Evolutionary conservation across 2,797 vertebrate species (phyloP).

Genomic region (Erpetoichthys calabaricus): DNA sequence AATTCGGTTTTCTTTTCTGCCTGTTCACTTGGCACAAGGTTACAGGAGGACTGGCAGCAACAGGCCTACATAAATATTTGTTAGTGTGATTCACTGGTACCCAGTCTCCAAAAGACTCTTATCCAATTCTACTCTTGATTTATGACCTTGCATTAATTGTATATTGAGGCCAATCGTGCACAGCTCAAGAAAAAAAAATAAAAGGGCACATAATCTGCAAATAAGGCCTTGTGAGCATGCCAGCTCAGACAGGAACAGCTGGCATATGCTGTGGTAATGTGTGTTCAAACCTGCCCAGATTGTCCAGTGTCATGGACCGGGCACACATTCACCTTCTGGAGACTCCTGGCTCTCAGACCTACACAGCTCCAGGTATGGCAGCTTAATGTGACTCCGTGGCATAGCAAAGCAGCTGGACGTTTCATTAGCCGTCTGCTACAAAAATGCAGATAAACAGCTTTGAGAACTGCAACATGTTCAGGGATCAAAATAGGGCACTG

Average conservation of each 20-base stretch:
- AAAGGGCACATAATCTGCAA: slow-evolving; percentile 14
- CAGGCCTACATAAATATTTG: slow-evolving; percentile 46
- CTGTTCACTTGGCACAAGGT: slow-evolving; percentile 13
- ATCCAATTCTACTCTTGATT: slow-evolving; percentile 35
- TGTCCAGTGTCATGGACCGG: too few species aligned
- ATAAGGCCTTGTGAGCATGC: slow-evolving; percentile 29
- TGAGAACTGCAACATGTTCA: too few species aligned
- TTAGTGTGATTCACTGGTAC: slow-evolving; percentile 26
- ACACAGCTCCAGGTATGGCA: too few species aligned
- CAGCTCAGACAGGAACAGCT: slow-evolving; percentile 20
- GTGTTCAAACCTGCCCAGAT: background rate
- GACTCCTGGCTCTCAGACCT: too few species aligned
- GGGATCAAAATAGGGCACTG: too few species aligned
- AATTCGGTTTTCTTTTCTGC: too few species aligned
- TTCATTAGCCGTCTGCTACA: too few species aligned
- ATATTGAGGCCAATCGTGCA: slow-evolving; percentile 41
- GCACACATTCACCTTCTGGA: too few species aligned
- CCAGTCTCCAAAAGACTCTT: slow-evolving; percentile 26
- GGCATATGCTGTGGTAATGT: background rate
- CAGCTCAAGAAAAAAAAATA: slow-evolving; percentile 18
- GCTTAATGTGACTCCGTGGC: too few species aligned
- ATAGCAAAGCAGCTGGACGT: too few species aligned
- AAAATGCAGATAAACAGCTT: too few species aligned
- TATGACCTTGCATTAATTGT: slow-evolving; percentile 43
- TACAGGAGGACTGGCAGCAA: slow-evolving; percentile 26